Evolutionary conservation across 2,888 invertebrate genomes (phyloP).

Genomic region (Euspilapteryx auroguttella): DNA sequence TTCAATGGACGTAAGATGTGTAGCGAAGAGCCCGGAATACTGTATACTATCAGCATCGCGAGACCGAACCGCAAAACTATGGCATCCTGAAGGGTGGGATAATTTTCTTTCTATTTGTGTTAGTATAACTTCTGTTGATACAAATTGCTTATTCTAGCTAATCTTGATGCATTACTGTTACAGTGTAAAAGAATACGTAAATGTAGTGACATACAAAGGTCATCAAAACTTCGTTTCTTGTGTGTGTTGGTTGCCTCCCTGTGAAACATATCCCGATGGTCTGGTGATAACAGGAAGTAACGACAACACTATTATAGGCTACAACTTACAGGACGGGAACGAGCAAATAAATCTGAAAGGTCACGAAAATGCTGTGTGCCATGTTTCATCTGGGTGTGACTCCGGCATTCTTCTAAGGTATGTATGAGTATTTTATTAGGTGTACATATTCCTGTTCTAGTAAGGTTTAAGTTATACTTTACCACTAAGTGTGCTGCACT

Average conservation of each 20-base stretch:
- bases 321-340: constrained; percentile 68
- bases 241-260: constrained; percentile 75
- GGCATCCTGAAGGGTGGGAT: constrained; percentile 76
- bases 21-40: constrained; percentile 67
- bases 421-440: constrained; percentile 5
- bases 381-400: constrained; percentile 37
- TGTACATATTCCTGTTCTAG: too few relatives aligned
- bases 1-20: constrained; percentile 81
- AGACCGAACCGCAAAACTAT: constrained; percentile 84
- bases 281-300: constrained; percentile 88
- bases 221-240: constrained; percentile 86
- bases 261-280: constrained; percentile 70
- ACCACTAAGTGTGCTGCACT: too few relatives aligned
- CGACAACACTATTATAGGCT: constrained; percentile 82
- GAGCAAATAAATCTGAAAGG: constrained; percentile 73
- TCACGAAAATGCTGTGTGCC: constrained; percentile 74
- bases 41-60: constrained; percentile 85
- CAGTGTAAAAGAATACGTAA: constrained; percentile 64
- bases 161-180: too few relatives aligned
- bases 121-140: too few relatives aligned
- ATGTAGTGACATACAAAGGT: constrained; percentile 71
- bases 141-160: too few relatives aligned
- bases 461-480: too few relatives aligned
- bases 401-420: constrained; percentile 45
- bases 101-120: constrained; percentile 6